Evolutionary conservation across 2,888 invertebrate genomes (phyloP).

Genomic region (Limulus polyphemus): DNA sequence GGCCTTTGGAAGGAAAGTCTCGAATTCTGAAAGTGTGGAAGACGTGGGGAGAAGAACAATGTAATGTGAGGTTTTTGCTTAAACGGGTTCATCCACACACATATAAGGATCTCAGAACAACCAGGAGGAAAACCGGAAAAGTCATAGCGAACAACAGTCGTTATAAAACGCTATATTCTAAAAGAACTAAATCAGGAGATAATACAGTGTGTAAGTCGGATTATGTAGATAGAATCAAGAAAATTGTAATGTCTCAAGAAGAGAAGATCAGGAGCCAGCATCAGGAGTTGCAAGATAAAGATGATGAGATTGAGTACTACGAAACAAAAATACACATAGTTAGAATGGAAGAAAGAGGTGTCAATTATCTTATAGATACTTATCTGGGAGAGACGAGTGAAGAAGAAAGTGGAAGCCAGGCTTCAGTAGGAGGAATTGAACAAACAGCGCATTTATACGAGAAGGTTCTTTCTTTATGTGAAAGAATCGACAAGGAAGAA

Average conservation of each 20-base stretch:
- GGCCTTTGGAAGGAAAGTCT: constrained; percentile 54
- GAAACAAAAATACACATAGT: constrained; percentile 63
- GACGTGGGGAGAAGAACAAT: constrained; percentile 61
- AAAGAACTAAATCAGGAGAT: constrained; percentile 14
- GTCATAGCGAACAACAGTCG: neutral
- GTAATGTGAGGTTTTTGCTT: constrained; percentile 43
- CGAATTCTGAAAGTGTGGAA: constrained; percentile 63
- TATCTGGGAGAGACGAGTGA: constrained; percentile 46
- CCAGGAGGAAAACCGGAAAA: constrained; percentile 12
- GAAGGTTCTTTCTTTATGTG: constrained; percentile 19
- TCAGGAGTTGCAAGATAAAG: constrained; percentile 48
- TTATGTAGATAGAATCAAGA: constrained; percentile 37
- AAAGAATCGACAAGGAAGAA: constrained; percentile 26
- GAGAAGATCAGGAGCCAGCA: constrained; percentile 44
- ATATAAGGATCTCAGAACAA: constrained; percentile 18
- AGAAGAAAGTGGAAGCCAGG: constrained; percentile 1
- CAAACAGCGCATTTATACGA: constrained; percentile 5
- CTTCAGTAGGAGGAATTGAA: too few species aligned
- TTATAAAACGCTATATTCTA: neutral
- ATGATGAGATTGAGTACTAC: constrained; percentile 61
- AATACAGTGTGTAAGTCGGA: constrained; percentile 29
- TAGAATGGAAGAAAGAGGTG: constrained; percentile 59
- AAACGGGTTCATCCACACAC: constrained; percentile 27
- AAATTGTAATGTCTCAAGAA: constrained; percentile 46
- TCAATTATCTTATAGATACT: constrained; percentile 64